Evolutionary conservation across 35 echinoderm and acorn worm species (phyloP), one percentile per base, ranked within the genome.

Genomic region (Acanthaster planci): DNA sequence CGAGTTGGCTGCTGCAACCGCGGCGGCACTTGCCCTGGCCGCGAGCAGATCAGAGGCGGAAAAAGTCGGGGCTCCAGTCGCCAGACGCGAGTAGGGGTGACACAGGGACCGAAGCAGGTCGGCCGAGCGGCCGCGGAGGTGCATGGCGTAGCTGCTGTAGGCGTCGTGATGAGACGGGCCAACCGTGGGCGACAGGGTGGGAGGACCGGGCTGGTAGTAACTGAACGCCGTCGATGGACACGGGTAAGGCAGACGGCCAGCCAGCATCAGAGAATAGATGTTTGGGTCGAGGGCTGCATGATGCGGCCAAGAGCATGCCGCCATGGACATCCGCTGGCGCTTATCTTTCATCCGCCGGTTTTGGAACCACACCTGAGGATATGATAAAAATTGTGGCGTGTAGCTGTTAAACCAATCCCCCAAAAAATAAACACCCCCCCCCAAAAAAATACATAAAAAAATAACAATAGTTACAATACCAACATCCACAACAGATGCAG

Each of bases 281-380:
- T 91, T 85, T 7, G 92, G 96, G 57, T 99, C 96, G 78, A 92
- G 51, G 31, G 91, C 89, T 22, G 93, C 89, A 58, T 97, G 94
- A 55, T 97, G 96, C 0, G 92, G 92, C 92, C 92, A 94, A 29
- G 84, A 84, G 47, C 94, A 92, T 15, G 90, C 87, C n/a, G 96
- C 89, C 56, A 99, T 67, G 7, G 96, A 93, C 96, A 99, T 94
- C 7, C 96, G 88, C 38, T 99, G 96, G 27, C 96, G 81, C 39
- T 99, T 99, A 55, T 94, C 92, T 40, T 99, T 99, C 96, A 99
- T 99, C 5, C 96, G 85, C 15, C 96, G 88, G 50, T 99, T 99
- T 80, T 99, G 96, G 58, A 99, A 99, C 96, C 96, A 99, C 36
- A 99, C 96, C 96, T 99, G 76, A 9, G 58, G 60, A 19, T 85